Conservation (phyloP, 2,113 vertebrate species). For the Thunnus maccoyii region DNA sequence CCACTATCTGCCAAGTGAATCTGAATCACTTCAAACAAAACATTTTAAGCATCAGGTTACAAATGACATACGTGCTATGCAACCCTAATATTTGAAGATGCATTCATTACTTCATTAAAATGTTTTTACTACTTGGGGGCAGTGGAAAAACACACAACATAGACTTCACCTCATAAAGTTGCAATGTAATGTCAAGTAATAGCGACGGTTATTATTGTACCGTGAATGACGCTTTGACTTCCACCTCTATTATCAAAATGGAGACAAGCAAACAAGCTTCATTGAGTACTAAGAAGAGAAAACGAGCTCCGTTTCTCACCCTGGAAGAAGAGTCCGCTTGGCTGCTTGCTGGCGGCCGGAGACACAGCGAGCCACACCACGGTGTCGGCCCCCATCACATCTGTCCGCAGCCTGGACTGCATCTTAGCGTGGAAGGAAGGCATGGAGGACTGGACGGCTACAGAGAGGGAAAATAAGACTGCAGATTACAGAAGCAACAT, state of each 20-base stretch:
- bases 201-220: too few relatives aligned
- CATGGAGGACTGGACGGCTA: constrained; percentile 86
- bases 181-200: too few relatives aligned
- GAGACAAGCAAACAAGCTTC: neutral
- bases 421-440: constrained; percentile 87
- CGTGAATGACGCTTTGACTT: neutral
- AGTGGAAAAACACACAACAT: too few relatives aligned
- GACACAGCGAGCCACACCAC: constrained; percentile 84
- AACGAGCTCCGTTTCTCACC: constrained; percentile 69
- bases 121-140: too few relatives aligned
- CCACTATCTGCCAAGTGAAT: too few relatives aligned
- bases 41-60: too few relatives aligned
- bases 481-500: neutral
- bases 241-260: neutral
- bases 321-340: constrained; percentile 88
- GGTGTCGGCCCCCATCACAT: constrained; percentile 87
- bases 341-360: constrained; percentile 69
- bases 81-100: too few relatives aligned
- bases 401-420: constrained; percentile 85
- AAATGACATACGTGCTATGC: too few relatives aligned
- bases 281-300: neutral
- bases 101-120: too few relatives aligned
- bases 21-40: too few relatives aligned
- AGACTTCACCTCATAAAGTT: too few relatives aligned
- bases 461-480: constrained; percentile 10